Evolutionary conservation across 2,888 invertebrate species (phyloP), one percentile per base, ranked within the genome.

Genomic region (Melieria crassipennis): DNA sequence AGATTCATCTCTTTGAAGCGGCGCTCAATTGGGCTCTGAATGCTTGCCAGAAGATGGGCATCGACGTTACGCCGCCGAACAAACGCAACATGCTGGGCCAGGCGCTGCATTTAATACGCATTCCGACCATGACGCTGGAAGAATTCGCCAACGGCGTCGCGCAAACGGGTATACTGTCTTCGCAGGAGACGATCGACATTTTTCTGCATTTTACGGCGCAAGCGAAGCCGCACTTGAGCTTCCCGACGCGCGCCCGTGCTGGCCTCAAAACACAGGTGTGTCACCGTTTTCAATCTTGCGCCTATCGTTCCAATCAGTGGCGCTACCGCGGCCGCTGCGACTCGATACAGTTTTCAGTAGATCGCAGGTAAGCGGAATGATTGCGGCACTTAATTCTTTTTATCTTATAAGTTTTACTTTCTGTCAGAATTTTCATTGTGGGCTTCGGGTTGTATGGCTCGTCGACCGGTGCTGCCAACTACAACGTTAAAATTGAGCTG

Each of bases 271-370:
- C 97, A 76, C 95, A 96, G 92, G 93, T 96, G 67, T 97, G 97
- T 82, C 97, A 97, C 88, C 90, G 98, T 84, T 98, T 98, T 85
- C 96, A 97, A 87, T 97, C 97, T 9, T 97, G 97, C 82, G 98
- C 98, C 5, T 98, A 97, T 87, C 91, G 98, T 79, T 96, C 96
- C 81, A 98, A 98, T 84, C 98, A 98, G 85, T 98, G 98, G 98
- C 91, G 98, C 69, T 98, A 98, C 86, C 90, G 98, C 78, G 98
- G 98, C 1, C 91, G 98, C 68, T 97, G 97, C 85, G 98, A 98
- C 86, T 96, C 96, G 71, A 98, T 98, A 85, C 97, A 98, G 84
- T 98, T 98, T 88, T 95, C 95, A 77, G 97, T 97, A 1, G 98
- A 98, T 87, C 93, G 95, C 75, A 91, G 83, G 83, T 82, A 50